Evolutionary conservation across 2,113 vertebrate genomes (phyloP).

Genomic region (Bujurquina vittata): DNA sequence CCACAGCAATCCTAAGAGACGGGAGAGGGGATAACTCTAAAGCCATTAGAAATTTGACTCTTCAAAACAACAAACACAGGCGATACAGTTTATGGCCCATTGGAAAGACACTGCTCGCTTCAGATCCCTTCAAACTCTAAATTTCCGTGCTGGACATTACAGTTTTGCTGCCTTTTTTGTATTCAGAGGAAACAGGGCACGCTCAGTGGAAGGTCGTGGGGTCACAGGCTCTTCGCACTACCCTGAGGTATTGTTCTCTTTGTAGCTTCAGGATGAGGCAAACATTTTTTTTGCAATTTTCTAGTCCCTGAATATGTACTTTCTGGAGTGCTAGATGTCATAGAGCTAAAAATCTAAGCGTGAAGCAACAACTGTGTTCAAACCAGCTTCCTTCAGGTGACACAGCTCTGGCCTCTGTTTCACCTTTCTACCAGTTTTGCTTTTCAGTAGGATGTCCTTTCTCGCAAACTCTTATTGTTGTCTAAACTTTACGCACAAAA

Average conservation of each 20-base stretch:
- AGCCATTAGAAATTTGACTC: neutral
- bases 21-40: neutral
- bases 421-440: slow-evolving; percentile 20
- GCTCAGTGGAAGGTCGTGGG: slow-evolving; percentile 22
- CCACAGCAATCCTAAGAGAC: neutral
- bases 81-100: neutral
- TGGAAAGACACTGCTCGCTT: neutral
- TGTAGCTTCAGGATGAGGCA: slow-evolving; percentile 1
- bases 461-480: neutral
- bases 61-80: neutral
- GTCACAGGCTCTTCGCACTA: slow-evolving; percentile 27
- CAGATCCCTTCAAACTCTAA: neutral
- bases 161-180: neutral
- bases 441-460: neutral
- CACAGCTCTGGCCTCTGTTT: slow-evolving; percentile 36
- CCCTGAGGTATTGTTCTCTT: slow-evolving; percentile 36
- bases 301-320: neutral
- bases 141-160: neutral
- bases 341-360: neutral
- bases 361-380: slow-evolving; percentile 4
- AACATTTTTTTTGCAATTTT: neutral
- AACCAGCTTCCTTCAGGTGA: neutral
- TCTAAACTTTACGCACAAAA: neutral
- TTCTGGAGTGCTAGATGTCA: neutral
- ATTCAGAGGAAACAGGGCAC: slow-evolving; percentile 17